Evolutionary conservation across 1,140 invertebrate species (phyloP), one percentile per base, ranked within the genome.

Genomic region (Uloborus diversus): DNA sequence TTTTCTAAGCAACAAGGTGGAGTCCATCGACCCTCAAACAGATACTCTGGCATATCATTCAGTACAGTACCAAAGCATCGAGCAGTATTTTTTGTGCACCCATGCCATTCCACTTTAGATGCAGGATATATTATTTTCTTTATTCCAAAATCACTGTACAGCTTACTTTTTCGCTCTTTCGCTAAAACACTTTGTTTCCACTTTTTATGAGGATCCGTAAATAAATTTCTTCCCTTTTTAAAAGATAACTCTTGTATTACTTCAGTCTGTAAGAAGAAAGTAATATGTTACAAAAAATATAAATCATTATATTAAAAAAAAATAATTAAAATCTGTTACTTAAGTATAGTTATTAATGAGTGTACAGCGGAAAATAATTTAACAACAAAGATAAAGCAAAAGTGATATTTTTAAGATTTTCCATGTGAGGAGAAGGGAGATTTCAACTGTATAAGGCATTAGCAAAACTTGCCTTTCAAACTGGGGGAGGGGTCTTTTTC

Each of bases 1-100:
- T 94, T 93, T 76, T 92, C 91, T 32, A 95, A 87, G 86, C 95
- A 97, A 85, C 95, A 97, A 0, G 95, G 95, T 13, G 95, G 95
- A 2, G 94, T 95, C 88, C 94, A 94, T 80, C 92, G 91, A 28
- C 91, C 91, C 80, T 92, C 42, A 68, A 81, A 91, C 1, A 95
- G 86, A 87, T 95, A 97, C 2, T 93, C 93, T 9, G 95, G 95
- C 35, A 92, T 91, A 49, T 92, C 92, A 84, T 94, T 92, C 5
- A 93, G 86, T 0, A 97, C 92, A 0, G 92, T 91, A 4, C 92
- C 93, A 85, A 96, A 96, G 87, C 95, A 97, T 20, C 94, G 88
- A 13, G 88, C 85, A 14, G 91, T 92, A 56, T 91, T 90, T 82
- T 92, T 89, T 23, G 88, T 89, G 84, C 93, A 95, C 28, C 95